Base-by-base conservation (phyloP, 2,797 vertebrate genomes). In the Sebastolobus alascanus region DNA sequence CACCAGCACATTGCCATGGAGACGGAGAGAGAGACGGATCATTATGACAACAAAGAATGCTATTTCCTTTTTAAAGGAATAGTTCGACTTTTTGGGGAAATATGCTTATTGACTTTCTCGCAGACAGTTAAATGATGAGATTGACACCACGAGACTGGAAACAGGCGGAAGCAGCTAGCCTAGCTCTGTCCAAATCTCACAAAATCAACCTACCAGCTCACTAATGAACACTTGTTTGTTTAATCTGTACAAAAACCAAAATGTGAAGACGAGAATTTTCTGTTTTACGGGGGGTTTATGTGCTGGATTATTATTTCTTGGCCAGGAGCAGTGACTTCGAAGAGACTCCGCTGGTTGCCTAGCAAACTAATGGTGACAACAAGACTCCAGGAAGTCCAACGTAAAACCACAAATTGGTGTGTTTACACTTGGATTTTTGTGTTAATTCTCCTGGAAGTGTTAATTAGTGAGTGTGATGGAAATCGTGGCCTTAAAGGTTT, bases 1-100 rank as follows among this genome's bases (percentile, higher is more conserved):
- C 75, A 68, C 63, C 20, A 38, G 54, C 68, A 61, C 50, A 50
- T 88, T 73, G 61, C 77, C 73, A 87, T 84, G 79, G 89, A 83
- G 75, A 87, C 27, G 1, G 18, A 60, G 67, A 33, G 8, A 63
- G 9, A 70, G 67, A 73, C 63, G 13, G 52, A 70, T 22, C 54
- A 43, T 18, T 18, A 25, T 38, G 59, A 69, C 43, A 64, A 54
- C 6, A 37, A 64, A 72, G 64, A 58, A 68, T 58, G 16, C 2
- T 2, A 13, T 60, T 71, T 72, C 18, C 18, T 20, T 18, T 58
- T 61, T 6, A 61, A 58, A 64, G 22, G 37, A 68, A 55, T 16
- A 68, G 14, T 18, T 55, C 1, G 22, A 63, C 43, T 63, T 43
- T 61, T 46, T 12, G 3, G 27, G 18, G 6, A 35, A 58, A 79